Percentiles rank a stretch among this genome's conserved stretches.
Evolutionary conservation across 1,140 invertebrate genomes (phyloP).

Genomic region (Conopomorpha cramerella): DNA sequence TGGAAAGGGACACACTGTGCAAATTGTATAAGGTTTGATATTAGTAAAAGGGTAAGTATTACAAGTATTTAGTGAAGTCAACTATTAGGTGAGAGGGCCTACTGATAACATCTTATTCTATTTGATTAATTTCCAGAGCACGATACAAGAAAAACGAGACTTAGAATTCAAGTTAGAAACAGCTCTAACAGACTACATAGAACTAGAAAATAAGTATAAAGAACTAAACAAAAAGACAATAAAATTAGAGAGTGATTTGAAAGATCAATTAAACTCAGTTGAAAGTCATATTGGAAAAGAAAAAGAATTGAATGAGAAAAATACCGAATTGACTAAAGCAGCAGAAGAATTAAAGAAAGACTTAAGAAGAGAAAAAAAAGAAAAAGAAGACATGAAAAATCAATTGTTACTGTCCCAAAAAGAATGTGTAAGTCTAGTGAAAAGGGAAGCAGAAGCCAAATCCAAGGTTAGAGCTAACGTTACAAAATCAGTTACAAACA

Average conservation of each 20-base stretch:
- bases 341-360: conserved; percentile 34
- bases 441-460: conserved; percentile 42
- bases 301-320: conserved; percentile 32
- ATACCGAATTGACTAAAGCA: conserved; percentile 23
- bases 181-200: conserved; percentile 39
- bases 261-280: conserved; percentile 30
- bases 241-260: conserved; percentile 23
- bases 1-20: too few species aligned
- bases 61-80: too few species aligned
- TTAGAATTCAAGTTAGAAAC: conserved; percentile 40
- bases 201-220: conserved; percentile 46
- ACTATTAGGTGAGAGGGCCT: too few species aligned
- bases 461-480: conserved; percentile 38
- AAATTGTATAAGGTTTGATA: too few species aligned
- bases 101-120: too few species aligned
- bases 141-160: conserved; percentile 25
- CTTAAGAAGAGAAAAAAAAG: conserved; percentile 27
- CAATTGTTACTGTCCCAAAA: conserved; percentile 25
- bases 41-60: too few species aligned
- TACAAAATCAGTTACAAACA: too few species aligned
- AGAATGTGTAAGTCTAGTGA: conserved; percentile 23
- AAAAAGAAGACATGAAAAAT: conserved; percentile 23
- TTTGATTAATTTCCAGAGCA: conserved; percentile 17
- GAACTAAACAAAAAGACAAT: conserved; percentile 27
- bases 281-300: conserved; percentile 34